phyloP scores from a whole-genome alignment of 2,888 invertebrate genomes.

The Ashinkailepas kermadecensis region DNA sequence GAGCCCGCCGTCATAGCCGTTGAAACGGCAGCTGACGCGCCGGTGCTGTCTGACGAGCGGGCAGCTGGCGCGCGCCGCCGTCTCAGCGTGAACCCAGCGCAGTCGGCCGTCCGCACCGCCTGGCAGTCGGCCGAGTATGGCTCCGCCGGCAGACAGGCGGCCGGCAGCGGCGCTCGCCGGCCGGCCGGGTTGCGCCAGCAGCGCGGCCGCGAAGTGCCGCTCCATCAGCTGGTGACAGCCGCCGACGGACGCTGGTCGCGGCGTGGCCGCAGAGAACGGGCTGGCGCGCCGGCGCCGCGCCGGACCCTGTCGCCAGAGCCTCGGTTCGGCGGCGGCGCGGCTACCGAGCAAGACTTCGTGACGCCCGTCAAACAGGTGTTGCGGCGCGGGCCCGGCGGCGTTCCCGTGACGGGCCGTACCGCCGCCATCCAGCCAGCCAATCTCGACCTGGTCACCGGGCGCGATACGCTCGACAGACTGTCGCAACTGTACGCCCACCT shows the following conservation, averaged over 20 bases:
- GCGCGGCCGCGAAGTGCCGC: not conserved
- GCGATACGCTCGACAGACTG: constrained; percentile 50
- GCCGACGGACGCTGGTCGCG: not conserved
- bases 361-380: not conserved
- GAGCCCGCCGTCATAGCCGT: not conserved
- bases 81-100: not conserved
- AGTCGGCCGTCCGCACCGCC: not conserved
- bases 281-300: not conserved
- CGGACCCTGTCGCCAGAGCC: not conserved
- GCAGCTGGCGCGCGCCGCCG: not conserved
- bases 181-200: not conserved
- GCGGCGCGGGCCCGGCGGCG: not conserved
- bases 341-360: not conserved
- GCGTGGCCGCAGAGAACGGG: not conserved
- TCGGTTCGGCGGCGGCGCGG: not conserved
- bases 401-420: not conserved
- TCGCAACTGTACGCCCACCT: constrained; percentile 52
- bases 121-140: not conserved
- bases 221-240: not conserved
- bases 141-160: not conserved
- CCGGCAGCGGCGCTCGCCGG: not conserved
- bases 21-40: not conserved
- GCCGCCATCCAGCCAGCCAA: not conserved
- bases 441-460: constrained; percentile 44
- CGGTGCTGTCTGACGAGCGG: not conserved